Base-by-base conservation (phyloP, 2,888 invertebrate genomes). In the Panorpa germanica region DNA sequence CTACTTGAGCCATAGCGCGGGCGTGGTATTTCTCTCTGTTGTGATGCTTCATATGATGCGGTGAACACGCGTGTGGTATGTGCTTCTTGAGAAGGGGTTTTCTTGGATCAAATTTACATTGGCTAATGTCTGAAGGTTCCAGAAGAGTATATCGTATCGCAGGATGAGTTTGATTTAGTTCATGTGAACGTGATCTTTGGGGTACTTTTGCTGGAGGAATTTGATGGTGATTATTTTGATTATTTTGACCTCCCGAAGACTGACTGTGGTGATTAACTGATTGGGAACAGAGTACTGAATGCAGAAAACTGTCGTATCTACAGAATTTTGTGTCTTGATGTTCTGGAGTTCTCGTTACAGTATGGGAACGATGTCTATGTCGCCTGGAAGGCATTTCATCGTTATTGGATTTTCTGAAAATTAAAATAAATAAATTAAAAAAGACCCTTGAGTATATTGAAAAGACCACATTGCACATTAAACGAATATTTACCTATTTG, bases 401-500 rank as follows among this genome's bases (percentile, higher is more conserved):
- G 56, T n/a, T n/a, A 5, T 20, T 13, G 10, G 32, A 8, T 32
- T 32, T 32, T 15, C 32, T 32, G 19, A 32, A 32, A 34, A 27
- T 24, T 21, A 26, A 26, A 23, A 22, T 10, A 28, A 19, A 18
- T 23, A 13, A 25, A 24, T 28, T 25, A 5, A 25, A 15, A 22
- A 24, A 21, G 13, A 22, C 18, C 27, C 25, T 4, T 17, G 28
- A 16, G 21, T n/a, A 11, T 25, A 5, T 25, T 25, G 6, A 31
- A 20, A 16, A 18, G 5, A 25, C 11, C 13, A 18, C 9, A 21
- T 15, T n/a, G 8, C 18, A 25, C 18, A 17, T 5, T 4, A 4
- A 20, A 20, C 12, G 10, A 33, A 31, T 37, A 49, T 57, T 50
- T 54, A 78, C 78, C 77, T 73, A 49, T 72, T 66, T 51, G 74